Evolutionary conservation across 2,888 invertebrate species (phyloP).

Genomic region (Folsomia manolachei): DNA sequence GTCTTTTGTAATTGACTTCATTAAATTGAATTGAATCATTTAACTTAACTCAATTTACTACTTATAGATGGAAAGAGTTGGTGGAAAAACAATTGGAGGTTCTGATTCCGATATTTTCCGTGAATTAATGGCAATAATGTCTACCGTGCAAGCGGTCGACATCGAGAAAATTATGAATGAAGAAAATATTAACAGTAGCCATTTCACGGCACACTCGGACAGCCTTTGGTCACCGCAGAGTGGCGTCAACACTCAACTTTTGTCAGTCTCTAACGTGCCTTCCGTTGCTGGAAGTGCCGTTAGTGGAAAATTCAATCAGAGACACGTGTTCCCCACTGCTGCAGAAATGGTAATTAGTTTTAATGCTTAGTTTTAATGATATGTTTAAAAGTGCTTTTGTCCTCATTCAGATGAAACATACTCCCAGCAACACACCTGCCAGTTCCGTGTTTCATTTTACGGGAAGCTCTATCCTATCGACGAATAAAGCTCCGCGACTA

Average conservation of each 20-base stretch:
- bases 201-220: constrained; percentile 2
- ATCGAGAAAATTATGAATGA: constrained; percentile 18
- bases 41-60: background rate
- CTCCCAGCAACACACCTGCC: background rate
- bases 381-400: too few species aligned
- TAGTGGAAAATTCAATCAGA: background rate
- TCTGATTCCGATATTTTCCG: background rate
- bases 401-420: background rate
- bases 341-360: constrained; percentile 1
- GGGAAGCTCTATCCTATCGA: constrained; percentile 10
- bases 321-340: background rate
- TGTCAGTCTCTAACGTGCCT: background rate
- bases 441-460: background rate
- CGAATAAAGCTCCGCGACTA: constrained; percentile 33
- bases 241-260: background rate
- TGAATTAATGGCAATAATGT: background rate
- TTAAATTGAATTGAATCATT: background rate
- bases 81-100: background rate
- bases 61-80: background rate
- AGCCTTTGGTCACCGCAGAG: background rate
- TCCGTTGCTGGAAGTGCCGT: constrained; percentile 12
- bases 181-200: constrained; percentile 16
- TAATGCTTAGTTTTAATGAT: too few species aligned
- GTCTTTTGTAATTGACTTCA: background rate
- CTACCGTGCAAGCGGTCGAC: background rate